Evolutionary conservation across 1,140 invertebrate species (phyloP).

Genomic region (Drosophila bipectinata): DNA sequence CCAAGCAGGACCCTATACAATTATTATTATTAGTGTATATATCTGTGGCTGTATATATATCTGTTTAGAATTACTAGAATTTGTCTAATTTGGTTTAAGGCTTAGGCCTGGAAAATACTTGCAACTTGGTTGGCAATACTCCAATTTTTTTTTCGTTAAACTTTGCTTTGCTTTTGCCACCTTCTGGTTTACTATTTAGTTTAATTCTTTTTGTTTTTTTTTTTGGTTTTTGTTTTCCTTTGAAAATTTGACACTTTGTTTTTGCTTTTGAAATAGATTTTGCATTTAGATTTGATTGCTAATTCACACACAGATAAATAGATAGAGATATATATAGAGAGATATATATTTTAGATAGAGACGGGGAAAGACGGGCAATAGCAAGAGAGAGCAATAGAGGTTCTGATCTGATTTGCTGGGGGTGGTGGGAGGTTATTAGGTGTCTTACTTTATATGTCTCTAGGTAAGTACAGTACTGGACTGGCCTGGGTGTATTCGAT

Average conservation of each 20-base stretch:
- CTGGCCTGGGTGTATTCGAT: conserved; percentile 24
- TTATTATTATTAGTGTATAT: conserved; percentile 47
- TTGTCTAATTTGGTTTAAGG: conserved; percentile 33
- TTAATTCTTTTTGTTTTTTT: conserved; percentile 3
- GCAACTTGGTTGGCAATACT: conserved; percentile 47
- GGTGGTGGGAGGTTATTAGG: conserved; percentile 29
- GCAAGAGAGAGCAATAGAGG: neutral
- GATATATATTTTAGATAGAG: neutral
- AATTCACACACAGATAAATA: conserved; percentile 37
- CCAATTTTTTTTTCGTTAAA: conserved; percentile 17
- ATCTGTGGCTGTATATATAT: conserved; percentile 6
- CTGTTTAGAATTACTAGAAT: conserved; percentile 29
- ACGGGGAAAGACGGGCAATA: neutral
- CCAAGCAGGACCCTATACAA: conserved; percentile 27
- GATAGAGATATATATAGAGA: conserved; percentile 13
- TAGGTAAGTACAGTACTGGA: conserved; percentile 12
- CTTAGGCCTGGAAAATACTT: conserved; percentile 52
- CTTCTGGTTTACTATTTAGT: conserved; percentile 1
- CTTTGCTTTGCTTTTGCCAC: conserved; percentile 19
- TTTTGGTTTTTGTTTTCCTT: neutral
- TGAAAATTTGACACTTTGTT: conserved; percentile 67
- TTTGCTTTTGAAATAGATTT: conserved; percentile 30
- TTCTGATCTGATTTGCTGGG: conserved; percentile 1
- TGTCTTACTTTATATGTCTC: conserved; percentile 1
- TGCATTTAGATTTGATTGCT: conserved; percentile 32